Evolutionary conservation across 2,797 vertebrate genomes (phyloP).

Genomic region (Cheirogaleus major): DNA sequence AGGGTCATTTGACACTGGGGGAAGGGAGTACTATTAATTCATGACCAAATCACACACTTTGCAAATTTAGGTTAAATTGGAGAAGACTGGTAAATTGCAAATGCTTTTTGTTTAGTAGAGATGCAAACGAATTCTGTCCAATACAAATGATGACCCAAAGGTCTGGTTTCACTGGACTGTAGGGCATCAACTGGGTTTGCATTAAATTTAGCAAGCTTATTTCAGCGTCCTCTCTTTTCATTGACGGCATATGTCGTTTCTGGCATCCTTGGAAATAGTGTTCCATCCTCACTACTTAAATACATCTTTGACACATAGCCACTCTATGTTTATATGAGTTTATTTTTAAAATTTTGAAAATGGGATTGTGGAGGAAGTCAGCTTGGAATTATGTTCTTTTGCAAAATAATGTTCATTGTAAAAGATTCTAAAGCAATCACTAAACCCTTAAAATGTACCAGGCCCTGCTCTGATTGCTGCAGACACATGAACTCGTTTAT

Average conservation of each 20-base stretch:
- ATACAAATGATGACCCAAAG: neutral
- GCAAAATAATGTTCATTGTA: neutral
- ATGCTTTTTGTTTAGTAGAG: neutral
- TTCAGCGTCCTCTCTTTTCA: neutral
- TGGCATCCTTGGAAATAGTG: neutral
- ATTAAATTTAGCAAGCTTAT: constrained; percentile 37
- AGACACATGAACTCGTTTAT: neutral
- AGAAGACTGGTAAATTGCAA: neutral
- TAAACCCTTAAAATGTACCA: neutral
- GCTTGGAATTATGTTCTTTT: constrained; percentile 60
- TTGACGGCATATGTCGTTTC: neutral
- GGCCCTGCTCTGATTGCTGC: neutral
- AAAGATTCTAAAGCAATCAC: neutral
- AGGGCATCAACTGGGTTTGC: constrained; percentile 69
- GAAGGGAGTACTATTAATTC: neutral
- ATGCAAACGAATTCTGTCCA: neutral
- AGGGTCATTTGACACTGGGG: neutral
- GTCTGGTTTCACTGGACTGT: neutral
- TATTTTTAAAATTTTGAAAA: neutral
- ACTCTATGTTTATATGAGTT: neutral
- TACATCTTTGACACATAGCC: neutral
- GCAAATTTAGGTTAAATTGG: neutral
- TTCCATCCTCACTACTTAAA: neutral
- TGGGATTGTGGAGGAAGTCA: constrained; percentile 81
- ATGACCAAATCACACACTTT: constrained; percentile 67